Percentiles rank a stretch among this genome's conserved stretches.
These are phyloP conservation scores for Pristionchus entomophagus DNA, from an alignment of 2,888 invertebrate species.

Conservation along the genomic window DNA sequence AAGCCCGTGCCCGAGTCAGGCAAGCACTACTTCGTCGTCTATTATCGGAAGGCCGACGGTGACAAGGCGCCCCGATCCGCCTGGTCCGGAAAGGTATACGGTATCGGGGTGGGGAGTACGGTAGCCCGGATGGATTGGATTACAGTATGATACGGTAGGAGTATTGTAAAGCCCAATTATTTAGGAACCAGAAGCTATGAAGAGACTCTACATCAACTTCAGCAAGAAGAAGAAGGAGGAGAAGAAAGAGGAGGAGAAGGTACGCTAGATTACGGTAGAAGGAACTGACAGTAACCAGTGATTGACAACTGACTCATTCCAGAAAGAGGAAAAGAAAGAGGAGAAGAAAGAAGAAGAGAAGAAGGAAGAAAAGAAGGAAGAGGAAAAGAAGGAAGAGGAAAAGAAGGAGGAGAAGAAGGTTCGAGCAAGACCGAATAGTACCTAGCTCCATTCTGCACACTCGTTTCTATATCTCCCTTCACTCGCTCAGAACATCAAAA, in stretches of 20 bases:
- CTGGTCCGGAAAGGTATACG: constrained; percentile 61
- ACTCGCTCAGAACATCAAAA: no score
- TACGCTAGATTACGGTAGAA: not conserved
- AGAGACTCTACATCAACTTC: constrained; percentile 37
- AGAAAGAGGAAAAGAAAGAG: not conserved
- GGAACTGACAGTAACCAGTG: no score
- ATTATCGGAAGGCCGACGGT: constrained; percentile 56
- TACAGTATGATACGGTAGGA: not conserved
- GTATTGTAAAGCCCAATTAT: not conserved
- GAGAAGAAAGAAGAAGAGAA: constrained; percentile 13
- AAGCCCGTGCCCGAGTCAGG: constrained; percentile 63
- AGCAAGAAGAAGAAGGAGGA: constrained; percentile 23
- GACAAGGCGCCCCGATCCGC: constrained; percentile 55
- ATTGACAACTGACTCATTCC: not conserved
- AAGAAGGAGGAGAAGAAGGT: not conserved
- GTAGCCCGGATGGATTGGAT: not conserved
- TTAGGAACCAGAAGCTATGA: constrained; percentile 35
- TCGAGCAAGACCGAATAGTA: no score
- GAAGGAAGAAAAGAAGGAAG: constrained; percentile 25
- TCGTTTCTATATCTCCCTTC: no score
- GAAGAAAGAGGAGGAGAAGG: constrained; percentile 12
- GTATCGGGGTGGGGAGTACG: not conserved
- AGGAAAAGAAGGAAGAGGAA: constrained; percentile 10
- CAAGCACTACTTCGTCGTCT: constrained; percentile 70
- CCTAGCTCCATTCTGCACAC: no score